Percentiles rank a stretch among this genome's conserved stretches.
These are phyloP conservation scores for Embiotoca jacksoni DNA, from an alignment of 2,113 vertebrate species.

Conservation along the genomic window DNA sequence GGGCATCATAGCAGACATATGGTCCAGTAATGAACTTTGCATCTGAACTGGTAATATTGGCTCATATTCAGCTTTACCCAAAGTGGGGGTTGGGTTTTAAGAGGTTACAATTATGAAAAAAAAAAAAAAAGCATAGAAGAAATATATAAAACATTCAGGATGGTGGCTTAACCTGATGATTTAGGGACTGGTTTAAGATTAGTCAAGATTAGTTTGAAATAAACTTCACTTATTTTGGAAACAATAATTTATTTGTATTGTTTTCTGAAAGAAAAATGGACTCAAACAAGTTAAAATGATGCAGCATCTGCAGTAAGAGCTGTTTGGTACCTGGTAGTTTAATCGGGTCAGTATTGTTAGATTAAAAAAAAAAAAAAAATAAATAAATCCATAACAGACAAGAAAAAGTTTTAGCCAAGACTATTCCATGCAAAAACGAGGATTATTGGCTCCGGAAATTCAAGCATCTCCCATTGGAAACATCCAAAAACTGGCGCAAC, in stretches of 20 bases:
- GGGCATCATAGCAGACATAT: slow-evolving; percentile 53
- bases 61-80: slow-evolving; percentile 37
- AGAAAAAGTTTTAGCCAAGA: not conserved
- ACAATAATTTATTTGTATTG: not conserved
- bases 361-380: not conserved
- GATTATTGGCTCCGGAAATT: not conserved
- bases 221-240: no score
- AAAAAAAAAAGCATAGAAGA: not conserved
- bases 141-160: no score
- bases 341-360: not conserved
- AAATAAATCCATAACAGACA: no score
- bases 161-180: not conserved
- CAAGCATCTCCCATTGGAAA: slow-evolving; percentile 9
- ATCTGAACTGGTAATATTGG: slow-evolving; percentile 57
- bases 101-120: slow-evolving; percentile 6
- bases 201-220: no score
- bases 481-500: slow-evolving; percentile 37
- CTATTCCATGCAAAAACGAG: not conserved
- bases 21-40: slow-evolving; percentile 45
- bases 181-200: no score
- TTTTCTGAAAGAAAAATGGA: not conserved
- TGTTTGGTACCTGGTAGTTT: no score
- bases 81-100: slow-evolving; percentile 3
- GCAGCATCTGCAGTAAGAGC: no score
- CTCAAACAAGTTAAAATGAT: not conserved